A percentile compares a stretch with the other conserved stretches of the same genome.
Conservation (phyloP, 2,888 invertebrate species). For the Ormyrus thymus region DNA sequence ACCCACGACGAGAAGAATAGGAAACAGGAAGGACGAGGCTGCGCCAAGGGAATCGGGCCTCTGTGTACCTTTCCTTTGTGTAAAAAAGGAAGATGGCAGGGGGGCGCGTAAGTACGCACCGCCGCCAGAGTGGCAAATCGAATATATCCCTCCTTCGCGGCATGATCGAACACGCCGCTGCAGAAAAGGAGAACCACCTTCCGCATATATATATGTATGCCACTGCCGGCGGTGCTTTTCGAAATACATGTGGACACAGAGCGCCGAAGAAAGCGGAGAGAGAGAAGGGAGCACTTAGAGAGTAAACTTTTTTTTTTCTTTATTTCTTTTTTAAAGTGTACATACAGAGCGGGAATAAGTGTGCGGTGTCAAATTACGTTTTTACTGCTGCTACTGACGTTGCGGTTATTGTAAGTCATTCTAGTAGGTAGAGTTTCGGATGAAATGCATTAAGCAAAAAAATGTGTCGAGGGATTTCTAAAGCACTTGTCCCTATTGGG, state of each 20-base stretch:
- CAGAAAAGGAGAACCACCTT: not conserved
- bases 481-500: not conserved
- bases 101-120: not conserved
- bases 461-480: not conserved
- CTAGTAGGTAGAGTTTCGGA: not conserved
- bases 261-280: not conserved
- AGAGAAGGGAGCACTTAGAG: constrained; percentile 9
- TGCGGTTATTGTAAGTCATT: not conserved
- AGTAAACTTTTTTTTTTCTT: not conserved
- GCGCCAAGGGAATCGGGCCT: constrained; percentile 18
- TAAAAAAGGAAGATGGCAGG: constrained; percentile 8
- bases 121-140: constrained; percentile 29
- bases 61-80: constrained; percentile 32
- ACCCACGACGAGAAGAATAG: constrained; percentile 33
- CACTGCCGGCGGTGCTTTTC: not conserved
- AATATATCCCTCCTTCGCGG: constrained; percentile 22
- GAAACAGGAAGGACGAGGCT: constrained; percentile 40
- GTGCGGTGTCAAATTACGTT: constrained; percentile 32
- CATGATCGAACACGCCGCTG: constrained; percentile 29
- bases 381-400: constrained; percentile 3
- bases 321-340: constrained; percentile 19
- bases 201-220: not conserved
- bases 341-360: not conserved
- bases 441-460: not conserved
- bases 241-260: not conserved